Base-by-base conservation (phyloP, 2,113 vertebrate genomes). In the Opisthocomus hoazin region DNA sequence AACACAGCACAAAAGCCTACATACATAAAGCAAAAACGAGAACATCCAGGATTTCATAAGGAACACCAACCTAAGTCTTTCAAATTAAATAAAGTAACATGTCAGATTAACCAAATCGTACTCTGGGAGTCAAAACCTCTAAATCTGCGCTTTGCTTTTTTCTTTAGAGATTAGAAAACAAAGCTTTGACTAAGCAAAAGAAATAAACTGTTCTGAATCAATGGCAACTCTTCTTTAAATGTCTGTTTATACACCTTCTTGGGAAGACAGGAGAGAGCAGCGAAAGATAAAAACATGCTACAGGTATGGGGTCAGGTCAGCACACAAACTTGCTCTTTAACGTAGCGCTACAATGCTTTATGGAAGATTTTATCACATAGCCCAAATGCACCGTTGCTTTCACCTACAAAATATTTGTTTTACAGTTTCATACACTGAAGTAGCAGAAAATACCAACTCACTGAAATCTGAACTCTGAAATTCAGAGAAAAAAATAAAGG, bases 361-460 rank as follows among this genome's bases (percentile, higher is more conserved):
- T 48, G 37, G 93, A 17, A 82, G 89, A 93, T 93, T 92, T 77
- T 88, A 93, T 86, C 83, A 51, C 68, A 24, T 54, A 90, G 87
- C 70, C 79, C 93, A 87, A 64, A 64, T 6, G 65, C 10, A 4
- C 84, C 10, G 58, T 7, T 93, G 74, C 93, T 70, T 79, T 45
- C 69, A 64, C 69, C 78, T 87, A 73, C 74, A 32, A 6, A 91
- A 87, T 45, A 57, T 91, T 54, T 51, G 78, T 4, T 87, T 89
- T 94, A 86, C 64, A 90, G 92, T 70, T 95, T 86, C 85, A 60
- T 26, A 66, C 23, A 32, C 43, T n/a, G 24, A 91, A 89, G 84
- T 23, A 95, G 53, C 77, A 87, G 69, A 89, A 96, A 91, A 69
- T 82, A 94, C 73, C 92, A 92, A 92, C 68, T 86, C 88, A 50